phyloP scores from a whole-genome alignment of 2,113 vertebrate species.

The Regulus satrapa region DNA sequence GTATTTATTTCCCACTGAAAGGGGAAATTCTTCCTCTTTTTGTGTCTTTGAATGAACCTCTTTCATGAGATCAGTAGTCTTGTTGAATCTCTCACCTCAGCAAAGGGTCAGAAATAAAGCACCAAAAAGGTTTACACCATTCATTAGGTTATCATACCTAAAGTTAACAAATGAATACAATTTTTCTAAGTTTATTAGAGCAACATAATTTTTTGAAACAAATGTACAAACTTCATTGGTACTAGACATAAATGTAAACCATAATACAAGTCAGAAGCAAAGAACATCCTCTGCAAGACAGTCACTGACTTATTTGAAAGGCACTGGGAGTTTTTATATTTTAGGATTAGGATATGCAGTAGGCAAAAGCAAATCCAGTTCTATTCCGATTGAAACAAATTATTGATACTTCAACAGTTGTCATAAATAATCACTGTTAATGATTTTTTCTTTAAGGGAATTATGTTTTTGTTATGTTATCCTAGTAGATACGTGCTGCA shows the following conservation, averaged over 20 bases:
- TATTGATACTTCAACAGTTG: neutral
- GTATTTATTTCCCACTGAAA: neutral
- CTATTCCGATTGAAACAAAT: neutral
- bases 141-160: neutral
- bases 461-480: neutral
- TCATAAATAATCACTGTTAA: neutral
- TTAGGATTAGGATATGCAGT: neutral
- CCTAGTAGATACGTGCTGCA: neutral
- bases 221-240: neutral
- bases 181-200: neutral
- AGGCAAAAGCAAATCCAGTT: neutral
- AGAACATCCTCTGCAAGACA: neutral
- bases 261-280: neutral
- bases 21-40: neutral
- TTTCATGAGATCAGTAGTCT: neutral
- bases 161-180: neutral
- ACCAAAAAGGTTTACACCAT: neutral
- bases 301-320: neutral
- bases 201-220: neutral
- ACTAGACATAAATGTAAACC: neutral
- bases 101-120: neutral
- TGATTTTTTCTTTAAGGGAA: neutral
- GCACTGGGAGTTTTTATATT: neutral
- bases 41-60: neutral
- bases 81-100: neutral